Evolutionary conservation across 2,113 vertebrate genomes (phyloP).

Genomic region (Heterotilapia buettikoferi): DNA sequence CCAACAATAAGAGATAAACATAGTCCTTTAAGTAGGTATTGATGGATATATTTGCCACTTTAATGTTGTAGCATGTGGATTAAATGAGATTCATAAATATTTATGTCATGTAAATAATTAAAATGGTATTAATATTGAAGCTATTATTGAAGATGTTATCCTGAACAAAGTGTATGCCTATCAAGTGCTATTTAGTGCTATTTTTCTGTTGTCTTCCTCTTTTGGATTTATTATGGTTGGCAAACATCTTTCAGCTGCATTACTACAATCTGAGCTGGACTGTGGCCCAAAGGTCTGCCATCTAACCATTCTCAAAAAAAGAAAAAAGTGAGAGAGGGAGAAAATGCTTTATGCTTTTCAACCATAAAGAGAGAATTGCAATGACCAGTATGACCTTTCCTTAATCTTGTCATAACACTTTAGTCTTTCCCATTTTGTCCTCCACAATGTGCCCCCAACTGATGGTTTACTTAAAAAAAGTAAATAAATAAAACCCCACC

Average conservation of each 20-base stretch:
- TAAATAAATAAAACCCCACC: not conserved
- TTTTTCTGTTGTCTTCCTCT: not conserved
- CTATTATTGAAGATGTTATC: not conserved
- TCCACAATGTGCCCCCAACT: not conserved
- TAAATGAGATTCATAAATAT: not conserved
- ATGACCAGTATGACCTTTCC: not conserved
- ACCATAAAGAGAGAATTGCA: not conserved
- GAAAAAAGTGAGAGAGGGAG: not conserved
- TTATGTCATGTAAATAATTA: not conserved
- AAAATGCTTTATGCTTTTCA: not conserved
- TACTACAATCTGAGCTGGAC: not conserved
- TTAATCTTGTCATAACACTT: not conserved
- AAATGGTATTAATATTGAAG: not conserved
- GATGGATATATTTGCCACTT: not conserved
- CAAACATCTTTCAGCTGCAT: not conserved
- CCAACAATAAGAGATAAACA: not conserved
- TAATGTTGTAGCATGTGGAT: not conserved
- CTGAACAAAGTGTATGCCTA: not conserved
- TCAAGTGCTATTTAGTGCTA: not conserved
- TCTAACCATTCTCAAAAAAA: not conserved
- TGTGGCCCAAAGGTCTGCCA: not conserved
- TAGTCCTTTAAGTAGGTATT: not conserved
- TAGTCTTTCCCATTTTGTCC: not conserved
- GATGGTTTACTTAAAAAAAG: not conserved
- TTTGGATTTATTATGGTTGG: not conserved